These are phyloP conservation scores for Polyergus mexicanus DNA, from an alignment of 1,140 invertebrate species.

Conservation along the genomic window DNA sequence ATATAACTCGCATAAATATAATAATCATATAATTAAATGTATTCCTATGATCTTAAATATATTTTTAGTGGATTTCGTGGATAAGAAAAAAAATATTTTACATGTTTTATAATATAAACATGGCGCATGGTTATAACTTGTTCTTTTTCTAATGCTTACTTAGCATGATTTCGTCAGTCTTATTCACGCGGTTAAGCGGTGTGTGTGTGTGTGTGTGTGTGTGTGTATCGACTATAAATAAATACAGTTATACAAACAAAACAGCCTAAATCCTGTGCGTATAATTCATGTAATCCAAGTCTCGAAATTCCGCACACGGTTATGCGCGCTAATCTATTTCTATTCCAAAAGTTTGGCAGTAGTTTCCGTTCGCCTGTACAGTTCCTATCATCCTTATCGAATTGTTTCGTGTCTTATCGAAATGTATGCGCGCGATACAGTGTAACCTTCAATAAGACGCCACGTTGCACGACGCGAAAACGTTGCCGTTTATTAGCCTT, in stretches of 20 bases:
- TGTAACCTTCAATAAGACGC: not conserved
- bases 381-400: constrained; percentile 36
- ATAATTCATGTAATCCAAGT: constrained; percentile 69
- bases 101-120: too few species aligned
- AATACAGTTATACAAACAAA: constrained; percentile 60
- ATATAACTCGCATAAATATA: too few species aligned
- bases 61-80: not conserved
- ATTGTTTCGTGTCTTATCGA: constrained; percentile 39
- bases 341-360: not conserved
- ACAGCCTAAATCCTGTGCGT: constrained; percentile 54
- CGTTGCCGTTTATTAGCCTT: not conserved
- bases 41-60: not conserved
- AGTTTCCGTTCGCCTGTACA: constrained; percentile 3
- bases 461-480: not conserved
- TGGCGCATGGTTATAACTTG: not conserved
- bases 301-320: constrained; percentile 53
- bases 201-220: too few species aligned
- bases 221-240: constrained; percentile 57
- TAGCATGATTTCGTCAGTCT: not conserved
- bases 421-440: not conserved
- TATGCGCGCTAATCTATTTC: not conserved
- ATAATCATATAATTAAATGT: not conserved
- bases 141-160: not conserved
- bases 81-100: not conserved
- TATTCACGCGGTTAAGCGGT: not conserved